Evolutionary conservation across 2,888 invertebrate species (phyloP).

Genomic region (Mesorhabditis sp.): DNA sequence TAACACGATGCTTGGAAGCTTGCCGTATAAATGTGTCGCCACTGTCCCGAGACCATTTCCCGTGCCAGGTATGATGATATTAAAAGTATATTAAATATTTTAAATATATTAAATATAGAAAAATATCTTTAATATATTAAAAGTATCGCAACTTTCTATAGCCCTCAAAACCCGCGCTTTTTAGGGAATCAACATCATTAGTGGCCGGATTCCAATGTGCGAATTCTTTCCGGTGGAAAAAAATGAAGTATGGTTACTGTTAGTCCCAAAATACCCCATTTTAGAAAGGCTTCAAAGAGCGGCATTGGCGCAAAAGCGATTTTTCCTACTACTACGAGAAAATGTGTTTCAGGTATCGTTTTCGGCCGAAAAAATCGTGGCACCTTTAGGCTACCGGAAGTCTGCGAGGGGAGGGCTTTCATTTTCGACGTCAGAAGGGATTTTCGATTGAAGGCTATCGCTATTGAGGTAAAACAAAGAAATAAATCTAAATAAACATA

Average conservation of each 20-base stretch:
- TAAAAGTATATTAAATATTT: too few relatives aligned
- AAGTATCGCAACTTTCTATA: not conserved
- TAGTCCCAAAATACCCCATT: not conserved
- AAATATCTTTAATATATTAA: too few relatives aligned
- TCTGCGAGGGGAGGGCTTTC: slow-evolving; percentile 31
- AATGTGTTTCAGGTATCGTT: slow-evolving; percentile 20
- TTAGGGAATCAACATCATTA: slow-evolving; percentile 36
- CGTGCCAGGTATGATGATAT: not conserved
- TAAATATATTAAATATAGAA: too few relatives aligned
- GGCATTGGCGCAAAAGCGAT: slow-evolving; percentile 6
- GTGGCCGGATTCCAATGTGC: slow-evolving; percentile 33
- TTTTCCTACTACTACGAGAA: slow-evolving; percentile 26
- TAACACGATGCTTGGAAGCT: not conserved
- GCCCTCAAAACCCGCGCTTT: slow-evolving; percentile 15
- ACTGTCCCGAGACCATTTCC: slow-evolving; percentile 4
- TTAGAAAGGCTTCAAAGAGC: not conserved
- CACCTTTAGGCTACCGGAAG: slow-evolving; percentile 12
- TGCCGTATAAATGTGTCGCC: slow-evolving; percentile 2
- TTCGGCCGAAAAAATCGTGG: not conserved
- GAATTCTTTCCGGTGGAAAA: slow-evolving; percentile 29
- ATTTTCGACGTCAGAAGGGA: slow-evolving; percentile 26
- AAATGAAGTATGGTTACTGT: slow-evolving; percentile 8
- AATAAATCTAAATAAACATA: too few relatives aligned
- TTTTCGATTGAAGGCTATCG: slow-evolving; percentile 18
- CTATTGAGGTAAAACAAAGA: too few relatives aligned